Percentiles rank a stretch among this genome's conserved stretches.
These are phyloP conservation scores for Holacanthella duospinosa DNA, from an alignment of 2,888 invertebrate genomes.

Conservation along the genomic window DNA sequence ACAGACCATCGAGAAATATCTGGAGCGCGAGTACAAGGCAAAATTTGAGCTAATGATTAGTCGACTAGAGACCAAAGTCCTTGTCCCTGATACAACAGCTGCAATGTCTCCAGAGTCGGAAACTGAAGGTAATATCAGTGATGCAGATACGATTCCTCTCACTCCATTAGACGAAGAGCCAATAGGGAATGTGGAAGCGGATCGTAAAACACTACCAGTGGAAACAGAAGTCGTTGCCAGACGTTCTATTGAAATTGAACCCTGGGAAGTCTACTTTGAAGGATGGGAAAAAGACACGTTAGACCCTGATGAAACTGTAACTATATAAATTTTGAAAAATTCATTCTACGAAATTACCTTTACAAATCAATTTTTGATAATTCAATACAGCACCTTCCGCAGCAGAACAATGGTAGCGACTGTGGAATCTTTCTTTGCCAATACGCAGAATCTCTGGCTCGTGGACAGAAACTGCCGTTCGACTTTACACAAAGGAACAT, in stretches of 20 bases:
- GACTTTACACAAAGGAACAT: constrained; percentile 82
- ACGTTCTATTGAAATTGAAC: not conserved
- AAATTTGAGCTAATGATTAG: not conserved
- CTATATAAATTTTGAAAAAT: not conserved
- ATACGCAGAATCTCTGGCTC: constrained; percentile 80
- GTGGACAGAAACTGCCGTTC: constrained; percentile 54
- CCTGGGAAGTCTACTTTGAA: not conserved
- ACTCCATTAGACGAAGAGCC: not conserved
- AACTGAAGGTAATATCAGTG: not conserved
- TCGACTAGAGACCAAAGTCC: not conserved
- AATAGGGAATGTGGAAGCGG: not conserved
- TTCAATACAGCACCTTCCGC: constrained; percentile 47
- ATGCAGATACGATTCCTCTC: not conserved
- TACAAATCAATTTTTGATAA: too few species aligned
- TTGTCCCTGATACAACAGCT: not conserved
- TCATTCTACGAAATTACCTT: too few species aligned
- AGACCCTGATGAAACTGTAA: not conserved
- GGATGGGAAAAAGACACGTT: not conserved
- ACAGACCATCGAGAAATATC: not conserved
- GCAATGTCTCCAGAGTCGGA: not conserved
- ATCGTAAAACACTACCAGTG: too few species aligned
- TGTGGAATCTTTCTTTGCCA: constrained; percentile 96
- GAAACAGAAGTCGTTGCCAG: not conserved
- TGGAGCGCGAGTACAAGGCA: not conserved
- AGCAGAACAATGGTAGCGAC: constrained; percentile 92